A percentile compares a stretch with the other conserved stretches of the same genome.
Evolutionary conservation across 2,797 vertebrate species (phyloP).

Genomic region (Gymnocypris eckloni): DNA sequence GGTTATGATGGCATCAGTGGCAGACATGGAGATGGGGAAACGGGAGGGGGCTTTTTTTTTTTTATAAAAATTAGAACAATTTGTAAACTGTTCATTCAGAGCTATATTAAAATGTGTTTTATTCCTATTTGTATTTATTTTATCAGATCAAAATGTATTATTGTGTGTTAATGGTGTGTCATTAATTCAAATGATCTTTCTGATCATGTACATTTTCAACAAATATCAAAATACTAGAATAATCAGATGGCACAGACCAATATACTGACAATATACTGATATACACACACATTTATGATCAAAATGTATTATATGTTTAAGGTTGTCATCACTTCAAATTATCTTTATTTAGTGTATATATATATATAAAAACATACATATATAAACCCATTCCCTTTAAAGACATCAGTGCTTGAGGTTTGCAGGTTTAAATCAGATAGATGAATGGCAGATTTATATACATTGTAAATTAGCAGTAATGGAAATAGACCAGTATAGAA

Average conservation of each 20-base stretch:
- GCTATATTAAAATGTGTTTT: conserved; percentile 13
- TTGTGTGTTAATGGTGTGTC: not conserved
- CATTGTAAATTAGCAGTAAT: not conserved
- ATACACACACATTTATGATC: not conserved
- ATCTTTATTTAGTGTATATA: not conserved
- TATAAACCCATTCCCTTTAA: not conserved
- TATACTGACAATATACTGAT: not conserved
- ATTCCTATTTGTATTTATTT: conserved; percentile 1
- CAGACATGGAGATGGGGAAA: conserved; percentile 66
- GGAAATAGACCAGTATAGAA: not conserved
- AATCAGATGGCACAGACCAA: not conserved
- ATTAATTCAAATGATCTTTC: not conserved
- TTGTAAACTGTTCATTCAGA: not conserved
- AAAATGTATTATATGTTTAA: not conserved
- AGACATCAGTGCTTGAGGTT: not conserved
- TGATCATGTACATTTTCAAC: not conserved
- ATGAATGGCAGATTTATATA: not conserved
- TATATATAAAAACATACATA: not conserved
- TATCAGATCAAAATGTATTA: not conserved
- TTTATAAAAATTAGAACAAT: conserved; percentile 19
- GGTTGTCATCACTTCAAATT: not conserved
- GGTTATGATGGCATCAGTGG: conserved; percentile 80
- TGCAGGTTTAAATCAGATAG: not conserved
- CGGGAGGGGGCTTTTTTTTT: not conserved
- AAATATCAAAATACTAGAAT: conserved; percentile 3